Evolutionary conservation across 37 sponge, comb jelly and placozoan species (phyloP).

Genomic region (Ephydatia muelleri): DNA sequence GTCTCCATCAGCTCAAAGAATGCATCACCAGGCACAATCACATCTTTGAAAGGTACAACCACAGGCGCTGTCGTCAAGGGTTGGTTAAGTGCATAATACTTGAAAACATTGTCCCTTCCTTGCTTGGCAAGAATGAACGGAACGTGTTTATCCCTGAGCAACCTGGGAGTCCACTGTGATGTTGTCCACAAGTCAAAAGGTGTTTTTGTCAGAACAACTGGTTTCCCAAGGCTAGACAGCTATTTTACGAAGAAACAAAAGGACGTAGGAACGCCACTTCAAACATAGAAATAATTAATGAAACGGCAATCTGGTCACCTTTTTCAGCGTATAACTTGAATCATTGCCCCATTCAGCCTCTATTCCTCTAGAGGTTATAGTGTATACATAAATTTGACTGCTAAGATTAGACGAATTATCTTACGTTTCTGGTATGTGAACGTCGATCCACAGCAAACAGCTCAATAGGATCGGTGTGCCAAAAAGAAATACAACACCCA

Average conservation of each 20-base stretch:
- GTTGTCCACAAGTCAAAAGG: constrained; percentile 47
- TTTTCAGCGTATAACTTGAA: too few relatives aligned
- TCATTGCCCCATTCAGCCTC: too few relatives aligned
- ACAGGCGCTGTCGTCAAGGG: constrained; percentile 3
- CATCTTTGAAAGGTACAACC: constrained; percentile 12
- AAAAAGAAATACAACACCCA: too few relatives aligned
- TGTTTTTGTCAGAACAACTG: constrained; percentile 31
- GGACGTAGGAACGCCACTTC: too few relatives aligned
- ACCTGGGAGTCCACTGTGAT: constrained; percentile 14
- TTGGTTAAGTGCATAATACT: constrained; percentile 44
- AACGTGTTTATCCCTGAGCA: constrained; percentile 8
- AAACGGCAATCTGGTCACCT: too few relatives aligned
- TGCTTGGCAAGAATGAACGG: constrained; percentile 27
- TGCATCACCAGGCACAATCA: constrained; percentile 7
- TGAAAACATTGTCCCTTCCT: constrained; percentile 34
- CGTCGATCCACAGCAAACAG: neutral
- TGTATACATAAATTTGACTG: too few relatives aligned
- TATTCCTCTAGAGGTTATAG: too few relatives aligned
- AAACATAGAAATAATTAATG: too few relatives aligned
- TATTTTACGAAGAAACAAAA: constrained; percentile 5
- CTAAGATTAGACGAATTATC: neutral
- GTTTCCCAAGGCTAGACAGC: constrained; percentile 23
- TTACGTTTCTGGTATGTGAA: neutral
- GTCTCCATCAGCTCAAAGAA: constrained; percentile 21
- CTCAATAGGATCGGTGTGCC: too few relatives aligned